Base-by-base conservation (phyloP, 2,113 vertebrate species). In the Danionella cerebrum region DNA sequence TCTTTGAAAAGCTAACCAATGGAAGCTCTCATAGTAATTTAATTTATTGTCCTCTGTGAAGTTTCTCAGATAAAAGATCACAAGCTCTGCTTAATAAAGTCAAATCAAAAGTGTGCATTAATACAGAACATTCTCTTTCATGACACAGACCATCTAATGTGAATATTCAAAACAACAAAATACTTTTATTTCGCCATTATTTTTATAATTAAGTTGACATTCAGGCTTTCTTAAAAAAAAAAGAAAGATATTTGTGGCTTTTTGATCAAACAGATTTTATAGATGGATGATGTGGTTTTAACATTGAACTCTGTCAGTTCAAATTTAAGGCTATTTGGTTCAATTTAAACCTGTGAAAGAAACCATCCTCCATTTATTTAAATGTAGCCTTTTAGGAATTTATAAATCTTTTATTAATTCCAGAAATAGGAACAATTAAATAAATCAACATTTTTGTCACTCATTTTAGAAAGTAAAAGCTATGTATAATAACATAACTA, bases 91-190 rank as follows among this genome's bases (percentile, higher is more conserved):
- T 42, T 55, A 18, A 42, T 27, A 16, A 47, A 21, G 65, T 14
- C 11, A 24, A 54, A 67, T 45, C 50, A 66, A 67, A 55, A 35
- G 38, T 13, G 41, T 11, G 31, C 64, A 11, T 42, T 66, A n/a
- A 18, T 38, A 21, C 18, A 64, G 12, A 22, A 38, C 19, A 18
- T 13, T n/a, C 7, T 21, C 12, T 36, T 16, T 16, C 25, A 48
- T n/a, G 10, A 50, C 13, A n/a, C 24, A 14, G 25, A 16, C 11
- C n/a, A 27, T 12, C 31, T 14, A 18, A 7, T 47, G 22, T 11
- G 14, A 16, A 39, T 29, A 71, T 50, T 14, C n/a, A n/a, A 19
- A 13, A 18, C 33, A 7, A 21, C 24, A 41, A n/a, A n/a, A n/a
- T n/a, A n/a, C n/a, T n/a, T n/a, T n/a, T n/a, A n/a, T n/a, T n/a